A percentile compares a stretch with the other conserved stretches of the same genome.
Conservation (phyloP, 2,888 invertebrate species). For the Clivina fossor region DNA sequence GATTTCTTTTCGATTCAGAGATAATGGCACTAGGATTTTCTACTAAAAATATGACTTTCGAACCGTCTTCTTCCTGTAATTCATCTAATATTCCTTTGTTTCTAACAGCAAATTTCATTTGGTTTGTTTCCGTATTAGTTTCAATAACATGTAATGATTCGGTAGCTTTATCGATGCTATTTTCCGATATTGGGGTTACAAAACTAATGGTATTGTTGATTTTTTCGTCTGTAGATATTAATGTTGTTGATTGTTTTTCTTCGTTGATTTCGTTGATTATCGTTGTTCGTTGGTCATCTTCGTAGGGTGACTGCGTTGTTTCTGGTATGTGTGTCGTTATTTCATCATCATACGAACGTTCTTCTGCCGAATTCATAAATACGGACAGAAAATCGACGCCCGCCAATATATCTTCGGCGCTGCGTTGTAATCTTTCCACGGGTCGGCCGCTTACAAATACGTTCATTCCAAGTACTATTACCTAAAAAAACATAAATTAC, state of each 20-base stretch:
- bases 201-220: no score
- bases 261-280: conserved; percentile 24
- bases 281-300: conserved; percentile 13
- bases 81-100: no score
- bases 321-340: conserved; percentile 36
- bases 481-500: conserved; percentile 47
- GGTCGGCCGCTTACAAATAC: conserved; percentile 51
- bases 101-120: conserved; percentile 29
- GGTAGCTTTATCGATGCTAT: no score
- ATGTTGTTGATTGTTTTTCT: conserved; percentile 15
- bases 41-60: conserved; percentile 48
- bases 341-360: conserved; percentile 32
- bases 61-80: no score
- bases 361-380: conserved; percentile 48
- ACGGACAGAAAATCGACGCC: conserved; percentile 55
- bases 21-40: conserved; percentile 54
- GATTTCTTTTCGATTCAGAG: conserved; percentile 60
- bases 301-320: conserved; percentile 32
- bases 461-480: conserved; percentile 46
- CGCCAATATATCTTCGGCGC: conserved; percentile 52
- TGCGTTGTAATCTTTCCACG: conserved; percentile 49
- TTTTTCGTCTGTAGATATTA: no score
- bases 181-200: no score
- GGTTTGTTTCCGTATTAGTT: conserved; percentile 34
- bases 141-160: no score